These are phyloP conservation scores for Mystacides longicornis DNA, from an alignment of 2,888 invertebrate genomes.

Conservation along the genomic window DNA sequence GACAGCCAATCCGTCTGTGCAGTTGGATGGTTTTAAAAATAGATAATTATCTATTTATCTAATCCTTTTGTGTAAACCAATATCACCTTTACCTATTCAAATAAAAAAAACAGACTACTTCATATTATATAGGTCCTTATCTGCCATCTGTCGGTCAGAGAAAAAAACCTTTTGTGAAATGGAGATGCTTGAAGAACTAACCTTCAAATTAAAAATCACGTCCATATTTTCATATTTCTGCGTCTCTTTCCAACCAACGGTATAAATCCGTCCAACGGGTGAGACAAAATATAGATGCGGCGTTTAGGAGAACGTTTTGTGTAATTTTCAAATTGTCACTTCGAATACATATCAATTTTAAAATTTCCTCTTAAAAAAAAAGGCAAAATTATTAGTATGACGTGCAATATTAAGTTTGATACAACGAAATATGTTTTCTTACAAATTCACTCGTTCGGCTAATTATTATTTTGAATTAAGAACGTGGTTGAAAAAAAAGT, in stretches of 20 bases:
- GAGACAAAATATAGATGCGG: neutral
- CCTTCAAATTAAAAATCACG: neutral
- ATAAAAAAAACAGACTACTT: too few species aligned
- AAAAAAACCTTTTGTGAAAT: neutral
- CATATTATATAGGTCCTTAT: too few species aligned
- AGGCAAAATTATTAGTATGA: neutral
- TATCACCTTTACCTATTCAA: too few species aligned
- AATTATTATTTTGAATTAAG: neutral
- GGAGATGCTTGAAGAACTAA: neutral
- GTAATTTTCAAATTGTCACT: constrained; percentile 1
- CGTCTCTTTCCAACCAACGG: neutral
- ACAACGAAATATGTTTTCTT: neutral
- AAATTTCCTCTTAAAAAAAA: neutral
- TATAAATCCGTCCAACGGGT: neutral
- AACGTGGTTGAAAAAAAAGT: neutral
- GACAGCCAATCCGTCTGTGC: too few species aligned
- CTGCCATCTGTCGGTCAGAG: neutral
- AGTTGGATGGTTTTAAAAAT: too few species aligned
- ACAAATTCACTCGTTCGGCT: neutral
- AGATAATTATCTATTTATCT: too few species aligned
- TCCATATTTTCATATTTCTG: neutral
- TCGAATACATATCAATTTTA: neutral
- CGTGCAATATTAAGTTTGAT: neutral
- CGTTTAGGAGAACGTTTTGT: neutral
- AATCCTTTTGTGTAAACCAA: too few species aligned